phyloP scores from a whole-genome alignment of 2,113 vertebrate genomes.

The Corythoichthys haematopterus region DNA sequence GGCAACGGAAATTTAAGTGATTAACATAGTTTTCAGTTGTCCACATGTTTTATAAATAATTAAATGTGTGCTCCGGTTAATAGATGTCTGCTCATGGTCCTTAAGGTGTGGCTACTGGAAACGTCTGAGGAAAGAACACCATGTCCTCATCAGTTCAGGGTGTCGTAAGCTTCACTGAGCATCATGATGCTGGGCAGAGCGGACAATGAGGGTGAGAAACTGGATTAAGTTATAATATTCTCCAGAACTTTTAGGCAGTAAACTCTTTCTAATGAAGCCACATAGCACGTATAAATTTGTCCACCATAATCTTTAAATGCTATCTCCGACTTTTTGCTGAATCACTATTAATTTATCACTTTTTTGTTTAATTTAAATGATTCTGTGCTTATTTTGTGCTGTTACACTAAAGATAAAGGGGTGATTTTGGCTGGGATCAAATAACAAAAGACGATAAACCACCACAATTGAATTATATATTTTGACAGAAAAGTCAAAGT shows the following conservation, averaged over 20 bases:
- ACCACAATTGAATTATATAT: conserved; percentile 29
- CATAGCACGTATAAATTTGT: not conserved
- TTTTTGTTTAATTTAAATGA: not conserved
- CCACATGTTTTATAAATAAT: not conserved
- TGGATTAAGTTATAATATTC: not conserved
- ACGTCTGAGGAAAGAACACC: conserved; percentile 14
- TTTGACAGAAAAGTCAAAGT: conserved; percentile 41
- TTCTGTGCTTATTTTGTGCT: not conserved
- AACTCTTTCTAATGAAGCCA: not conserved
- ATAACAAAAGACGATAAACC: conserved; percentile 31
- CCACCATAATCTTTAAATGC: not conserved
- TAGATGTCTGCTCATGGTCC: conserved; percentile 2
- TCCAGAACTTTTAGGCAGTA: not conserved
- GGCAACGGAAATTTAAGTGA: not conserved
- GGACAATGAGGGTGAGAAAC: conserved; percentile 1
- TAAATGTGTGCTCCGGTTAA: not conserved
- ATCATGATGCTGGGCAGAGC: conserved; percentile 10
- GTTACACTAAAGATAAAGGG: not conserved
- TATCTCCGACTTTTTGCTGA: not conserved
- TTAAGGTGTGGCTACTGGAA: not conserved
- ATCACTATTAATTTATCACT: not conserved
- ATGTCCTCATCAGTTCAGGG: conserved; percentile 14
- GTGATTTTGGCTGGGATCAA: not conserved
- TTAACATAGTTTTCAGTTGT: not conserved
- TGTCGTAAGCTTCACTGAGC: conserved; percentile 15